Percentiles rank a stretch among this genome's conserved stretches.
phyloP scores from a whole-genome alignment of 2,113 vertebrate species.

The Rhinogobius similis region DNA sequence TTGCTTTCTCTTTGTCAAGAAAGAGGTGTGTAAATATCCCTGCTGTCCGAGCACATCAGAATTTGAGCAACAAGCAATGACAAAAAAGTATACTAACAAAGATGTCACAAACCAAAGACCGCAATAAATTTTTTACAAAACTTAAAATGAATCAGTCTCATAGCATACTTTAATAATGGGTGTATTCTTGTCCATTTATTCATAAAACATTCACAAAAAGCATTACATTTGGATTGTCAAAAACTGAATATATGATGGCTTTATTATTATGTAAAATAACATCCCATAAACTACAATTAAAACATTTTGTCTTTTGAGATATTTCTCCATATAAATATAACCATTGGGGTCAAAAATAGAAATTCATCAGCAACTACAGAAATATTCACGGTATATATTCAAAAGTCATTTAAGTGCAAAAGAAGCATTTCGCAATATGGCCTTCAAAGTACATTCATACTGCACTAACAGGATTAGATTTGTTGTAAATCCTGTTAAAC shows the following conservation, averaged over 20 bases:
- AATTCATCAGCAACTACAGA: conserved; percentile 34
- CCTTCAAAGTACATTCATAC: conserved; percentile 66
- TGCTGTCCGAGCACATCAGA: conserved; percentile 43
- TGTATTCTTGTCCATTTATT: conserved; percentile 24
- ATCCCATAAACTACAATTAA: conserved; percentile 1
- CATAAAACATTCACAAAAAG: conserved; percentile 42
- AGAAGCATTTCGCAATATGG: conserved; percentile 47
- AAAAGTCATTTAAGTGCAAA: conserved; percentile 60
- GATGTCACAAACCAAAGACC: not conserved
- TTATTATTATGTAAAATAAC: conserved; percentile 29
- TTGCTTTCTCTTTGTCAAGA: conserved; percentile 68
- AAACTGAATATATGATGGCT: conserved; percentile 13
- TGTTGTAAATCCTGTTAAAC: conserved; percentile 22
- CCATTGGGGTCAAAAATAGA: conserved; percentile 46
- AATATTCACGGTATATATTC: conserved; percentile 56
- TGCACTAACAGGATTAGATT: conserved; percentile 17
- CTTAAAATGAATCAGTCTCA: conserved; percentile 33
- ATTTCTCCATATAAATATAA: conserved; percentile 11
- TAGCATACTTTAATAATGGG: conserved; percentile 12
- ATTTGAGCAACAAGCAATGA: conserved; percentile 13
- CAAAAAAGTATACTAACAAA: conserved; percentile 33
- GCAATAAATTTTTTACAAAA: conserved; percentile 31
- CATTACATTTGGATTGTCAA: conserved; percentile 17
- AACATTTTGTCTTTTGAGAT: conserved; percentile 7
- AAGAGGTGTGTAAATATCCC: conserved; percentile 58